Evolutionary conservation across 2,888 invertebrate species (phyloP).

Genomic region (Anarsia innoxiella): DNA sequence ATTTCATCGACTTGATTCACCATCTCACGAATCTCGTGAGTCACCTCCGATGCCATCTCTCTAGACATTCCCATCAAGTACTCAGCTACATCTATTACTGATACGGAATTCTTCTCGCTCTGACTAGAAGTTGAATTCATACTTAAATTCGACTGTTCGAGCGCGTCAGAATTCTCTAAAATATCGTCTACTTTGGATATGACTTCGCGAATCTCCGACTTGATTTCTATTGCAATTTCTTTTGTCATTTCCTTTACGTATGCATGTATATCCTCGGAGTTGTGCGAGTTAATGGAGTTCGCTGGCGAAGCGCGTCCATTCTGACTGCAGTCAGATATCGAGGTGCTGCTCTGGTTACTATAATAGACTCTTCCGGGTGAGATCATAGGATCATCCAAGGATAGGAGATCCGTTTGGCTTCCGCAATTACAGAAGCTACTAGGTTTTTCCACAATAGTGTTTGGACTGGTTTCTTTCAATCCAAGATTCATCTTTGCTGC

Average conservation of each 20-base stretch:
- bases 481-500: conserved; percentile 79
- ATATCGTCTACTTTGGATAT: conserved; percentile 88
- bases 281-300: conserved; percentile 67
- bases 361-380: conserved; percentile 62
- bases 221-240: conserved; percentile 86
- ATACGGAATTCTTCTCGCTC: conserved; percentile 80
- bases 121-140: conserved; percentile 76
- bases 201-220: conserved; percentile 87
- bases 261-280: conserved; percentile 81
- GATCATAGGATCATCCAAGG: conserved; percentile 74
- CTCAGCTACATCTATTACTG: conserved; percentile 84
- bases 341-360: conserved; percentile 63
- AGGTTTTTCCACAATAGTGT: conserved; percentile 46
- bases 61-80: conserved; percentile 85
- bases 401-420: conserved; percentile 82
- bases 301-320: conserved; percentile 73
- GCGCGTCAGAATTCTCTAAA: conserved; percentile 79
- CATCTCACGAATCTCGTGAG: conserved; percentile 84
- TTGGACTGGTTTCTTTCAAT: conserved; percentile 68
- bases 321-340: conserved; percentile 73
- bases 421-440: conserved; percentile 80
- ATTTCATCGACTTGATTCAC: conserved; percentile 83
- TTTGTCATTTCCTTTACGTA: conserved; percentile 86
- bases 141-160: conserved; percentile 70
- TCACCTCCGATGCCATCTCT: conserved; percentile 87